phyloP scores from a whole-genome alignment of 2,797 vertebrate species.

The Neoniphon sammara region DNA sequence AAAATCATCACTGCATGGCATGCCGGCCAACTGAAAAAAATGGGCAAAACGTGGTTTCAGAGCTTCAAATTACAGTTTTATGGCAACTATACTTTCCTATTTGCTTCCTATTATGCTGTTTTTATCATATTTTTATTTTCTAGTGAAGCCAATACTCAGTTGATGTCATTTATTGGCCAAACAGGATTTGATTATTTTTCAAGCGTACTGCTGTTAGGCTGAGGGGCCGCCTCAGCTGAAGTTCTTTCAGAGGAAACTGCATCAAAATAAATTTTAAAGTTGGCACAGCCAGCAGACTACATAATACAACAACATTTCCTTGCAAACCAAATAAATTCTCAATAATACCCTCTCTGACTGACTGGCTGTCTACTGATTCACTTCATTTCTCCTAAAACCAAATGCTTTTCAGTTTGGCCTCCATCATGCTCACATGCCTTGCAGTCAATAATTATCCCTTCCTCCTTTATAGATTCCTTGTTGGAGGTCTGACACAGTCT shows the following conservation, averaged over 20 bases:
- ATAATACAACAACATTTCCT: neutral
- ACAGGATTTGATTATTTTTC: neutral
- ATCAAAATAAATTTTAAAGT: neutral
- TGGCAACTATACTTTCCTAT: too few species aligned
- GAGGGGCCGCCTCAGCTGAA: too few species aligned
- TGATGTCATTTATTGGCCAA: too few species aligned
- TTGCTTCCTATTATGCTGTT: too few species aligned
- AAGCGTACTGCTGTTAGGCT: neutral
- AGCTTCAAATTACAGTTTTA: too few species aligned
- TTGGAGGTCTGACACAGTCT: neutral
- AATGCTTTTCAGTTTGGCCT: neutral
- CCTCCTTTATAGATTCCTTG: neutral
- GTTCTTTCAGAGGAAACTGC: neutral
- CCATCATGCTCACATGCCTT: constrained; percentile 11
- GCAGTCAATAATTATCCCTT: neutral
- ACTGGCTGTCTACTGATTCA: neutral
- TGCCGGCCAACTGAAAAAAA: neutral
- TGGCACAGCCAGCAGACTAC: neutral
- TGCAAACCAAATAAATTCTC: neutral
- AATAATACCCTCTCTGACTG: neutral
- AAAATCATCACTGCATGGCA: neutral
- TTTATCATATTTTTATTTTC: too few species aligned
- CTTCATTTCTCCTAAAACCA: too few species aligned
- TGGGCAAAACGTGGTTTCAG: too few species aligned
- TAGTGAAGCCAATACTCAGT: too few species aligned